Conservation (phyloP, 2,797 vertebrate genomes). For the Macropus fuliginosus region DNA sequence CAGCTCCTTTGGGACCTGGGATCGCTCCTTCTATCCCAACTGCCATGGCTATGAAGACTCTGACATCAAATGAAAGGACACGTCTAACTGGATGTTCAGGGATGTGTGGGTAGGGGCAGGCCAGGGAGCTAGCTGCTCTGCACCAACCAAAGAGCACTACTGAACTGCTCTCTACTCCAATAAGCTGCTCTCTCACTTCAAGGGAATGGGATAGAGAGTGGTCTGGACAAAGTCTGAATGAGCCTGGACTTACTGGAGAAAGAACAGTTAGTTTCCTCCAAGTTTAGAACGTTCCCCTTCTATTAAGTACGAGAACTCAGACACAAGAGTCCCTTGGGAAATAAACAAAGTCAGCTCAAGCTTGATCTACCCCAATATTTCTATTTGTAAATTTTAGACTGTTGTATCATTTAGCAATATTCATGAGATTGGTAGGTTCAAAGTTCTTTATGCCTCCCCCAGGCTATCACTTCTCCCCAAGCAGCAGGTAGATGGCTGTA, state of each 20-base stretch:
- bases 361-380: slow-evolving; percentile 7
- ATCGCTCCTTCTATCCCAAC: slow-evolving; percentile 43
- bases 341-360: slow-evolving; percentile 67
- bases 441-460: slow-evolving; percentile 20
- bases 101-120: neutral
- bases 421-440: neutral
- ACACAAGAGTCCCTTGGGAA: slow-evolving; percentile 58
- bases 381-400: slow-evolving; percentile 18
- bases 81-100: neutral
- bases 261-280: neutral
- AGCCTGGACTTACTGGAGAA: neutral
- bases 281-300: neutral
- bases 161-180: slow-evolving; percentile 42
- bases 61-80: slow-evolving; percentile 30
- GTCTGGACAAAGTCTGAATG: slow-evolving; percentile 27
- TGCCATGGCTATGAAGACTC: neutral
- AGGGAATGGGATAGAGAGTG: slow-evolving; percentile 3
- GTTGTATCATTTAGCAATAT: slow-evolving; percentile 12
- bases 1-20: slow-evolving; percentile 31
- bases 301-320: slow-evolving; percentile 47
- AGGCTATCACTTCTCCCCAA: slow-evolving; percentile 23
- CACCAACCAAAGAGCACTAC: neutral
- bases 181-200: slow-evolving; percentile 36
- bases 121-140: neutral
- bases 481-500: neutral